Evolutionary conservation across 37 sponge, comb jelly and placozoan species (phyloP).

Genomic region (Cladorhizidae sp.): DNA sequence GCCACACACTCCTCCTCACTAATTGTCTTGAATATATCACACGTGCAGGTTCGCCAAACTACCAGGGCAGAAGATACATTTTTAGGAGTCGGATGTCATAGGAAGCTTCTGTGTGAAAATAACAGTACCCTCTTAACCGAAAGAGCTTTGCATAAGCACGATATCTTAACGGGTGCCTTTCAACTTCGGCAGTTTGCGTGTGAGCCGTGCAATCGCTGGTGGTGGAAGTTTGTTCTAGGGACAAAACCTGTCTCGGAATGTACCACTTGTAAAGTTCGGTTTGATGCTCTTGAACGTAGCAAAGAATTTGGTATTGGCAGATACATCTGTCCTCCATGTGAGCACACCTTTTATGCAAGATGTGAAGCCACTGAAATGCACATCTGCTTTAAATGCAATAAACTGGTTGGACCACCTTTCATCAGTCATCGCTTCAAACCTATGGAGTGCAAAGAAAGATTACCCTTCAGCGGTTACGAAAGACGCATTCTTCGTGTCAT

Average conservation of each 20-base stretch:
- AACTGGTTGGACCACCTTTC: not conserved
- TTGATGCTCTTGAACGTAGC: constrained; percentile 35
- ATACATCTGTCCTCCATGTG: constrained; percentile 18
- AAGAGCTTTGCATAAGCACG: not conserved
- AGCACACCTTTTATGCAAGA: constrained; percentile 1
- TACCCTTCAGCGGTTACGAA: not conserved
- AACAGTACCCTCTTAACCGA: not conserved
- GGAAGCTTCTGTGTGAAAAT: not conserved
- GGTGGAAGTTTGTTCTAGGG: constrained; percentile 29
- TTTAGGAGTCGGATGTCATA: not conserved
- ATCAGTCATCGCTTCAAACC: constrained; percentile 10
- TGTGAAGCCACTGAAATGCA: not conserved
- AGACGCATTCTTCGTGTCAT: not conserved
- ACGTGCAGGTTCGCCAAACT: too few relatives aligned
- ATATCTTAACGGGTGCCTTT: not conserved
- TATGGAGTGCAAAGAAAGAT: too few relatives aligned
- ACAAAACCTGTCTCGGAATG: constrained; percentile 39
- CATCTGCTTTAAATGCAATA: constrained; percentile 12
- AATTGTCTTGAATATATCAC: too few relatives aligned
- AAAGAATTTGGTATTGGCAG: constrained; percentile 40
- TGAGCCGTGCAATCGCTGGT: constrained; percentile 10
- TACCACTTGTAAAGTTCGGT: constrained; percentile 19
- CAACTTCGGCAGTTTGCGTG: constrained; percentile 43
- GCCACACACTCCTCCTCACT: too few relatives aligned
- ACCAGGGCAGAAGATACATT: not conserved